These are phyloP conservation scores for Lithophane socia DNA, from an alignment of 2,888 invertebrate species.

Conservation along the genomic window DNA sequence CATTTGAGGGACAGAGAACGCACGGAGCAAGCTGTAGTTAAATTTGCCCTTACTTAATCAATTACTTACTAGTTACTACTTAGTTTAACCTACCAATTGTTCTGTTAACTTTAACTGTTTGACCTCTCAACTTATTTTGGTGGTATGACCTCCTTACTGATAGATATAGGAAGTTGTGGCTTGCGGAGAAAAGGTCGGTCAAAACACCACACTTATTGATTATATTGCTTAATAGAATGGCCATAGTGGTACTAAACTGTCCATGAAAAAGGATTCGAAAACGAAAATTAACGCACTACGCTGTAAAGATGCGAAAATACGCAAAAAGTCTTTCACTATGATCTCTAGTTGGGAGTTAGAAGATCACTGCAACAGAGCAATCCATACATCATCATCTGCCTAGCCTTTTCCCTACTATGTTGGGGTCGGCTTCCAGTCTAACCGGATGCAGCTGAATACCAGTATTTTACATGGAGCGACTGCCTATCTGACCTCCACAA, in stretches of 20 bases:
- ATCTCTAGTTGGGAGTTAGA: background rate
- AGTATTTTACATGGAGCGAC: too few species aligned
- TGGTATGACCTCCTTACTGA: conserved; percentile 9
- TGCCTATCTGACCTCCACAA: too few species aligned
- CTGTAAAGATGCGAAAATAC: too few species aligned
- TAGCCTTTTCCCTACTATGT: too few species aligned
- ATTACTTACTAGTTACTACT: conserved; percentile 42
- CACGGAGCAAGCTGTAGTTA: conserved; percentile 33
- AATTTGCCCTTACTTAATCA: conserved; percentile 44
- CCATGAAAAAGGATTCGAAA: background rate
- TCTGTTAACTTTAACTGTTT: conserved; percentile 34
- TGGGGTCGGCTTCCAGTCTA: too few species aligned
- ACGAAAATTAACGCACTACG: background rate
- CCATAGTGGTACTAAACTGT: background rate
- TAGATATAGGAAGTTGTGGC: conserved; percentile 29
- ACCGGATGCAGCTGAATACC: too few species aligned
- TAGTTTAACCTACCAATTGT: conserved; percentile 25
- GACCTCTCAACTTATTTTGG: conserved; percentile 25
- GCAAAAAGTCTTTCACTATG: background rate
- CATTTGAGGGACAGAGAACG: conserved; percentile 42
- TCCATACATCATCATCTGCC: too few species aligned
- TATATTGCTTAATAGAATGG: background rate
- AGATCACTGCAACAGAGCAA: background rate
- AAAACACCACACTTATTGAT: background rate
- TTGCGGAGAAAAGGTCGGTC: background rate